Base-by-base conservation (phyloP, 1,140 invertebrate genomes). In the Drosophila repleta region DNA sequence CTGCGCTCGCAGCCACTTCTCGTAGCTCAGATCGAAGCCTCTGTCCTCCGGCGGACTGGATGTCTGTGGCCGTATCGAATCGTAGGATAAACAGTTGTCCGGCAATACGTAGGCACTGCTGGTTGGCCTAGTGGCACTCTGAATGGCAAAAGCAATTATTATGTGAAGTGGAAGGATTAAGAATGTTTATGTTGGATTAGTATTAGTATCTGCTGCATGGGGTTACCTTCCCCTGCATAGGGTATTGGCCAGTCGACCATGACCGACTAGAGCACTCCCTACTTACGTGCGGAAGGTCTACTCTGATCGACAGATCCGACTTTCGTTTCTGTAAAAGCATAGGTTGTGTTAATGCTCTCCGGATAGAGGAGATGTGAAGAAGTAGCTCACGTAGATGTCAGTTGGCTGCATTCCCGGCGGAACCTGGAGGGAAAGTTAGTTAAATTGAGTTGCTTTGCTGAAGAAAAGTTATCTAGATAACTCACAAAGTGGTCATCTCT, bases 21-120 rank as follows among this genome's bases (percentile, higher is more conserved):
- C 71, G 43, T 66, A 79, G 39, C 32, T 55, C 26, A 21, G 57
- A 4, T 52, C 65, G 7, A 58, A 13, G 10, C 43, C 70, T 15
- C 20, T 49, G 7, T 63, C 39, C 1, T 72, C 18, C 7, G 35
- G 3, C 39, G 17, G 35, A 24, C 3, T 3, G 15, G 52, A n/a
- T 18, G 7, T 4, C 4, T 55, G 32, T 1, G 13, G n/a, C 24
- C 11, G 21, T 35, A 45, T 20, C 24, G 8, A 0, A 3, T 24
- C 11, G 8, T 37, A 62, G 10, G 51, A 37, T 32, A 17, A 10
- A 5, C 13, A 5, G 45, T 62, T 17, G 52, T 10, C n/a, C 13
- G 10, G 39, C 13, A 15, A 20, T 13, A 17, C 17, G 21, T 17
- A 45, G 0, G 15, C 5, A 26, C n/a, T 45, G 20, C 11, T 17